Conservation (phyloP, 2,888 invertebrate genomes). For the Phania funesta region DNA sequence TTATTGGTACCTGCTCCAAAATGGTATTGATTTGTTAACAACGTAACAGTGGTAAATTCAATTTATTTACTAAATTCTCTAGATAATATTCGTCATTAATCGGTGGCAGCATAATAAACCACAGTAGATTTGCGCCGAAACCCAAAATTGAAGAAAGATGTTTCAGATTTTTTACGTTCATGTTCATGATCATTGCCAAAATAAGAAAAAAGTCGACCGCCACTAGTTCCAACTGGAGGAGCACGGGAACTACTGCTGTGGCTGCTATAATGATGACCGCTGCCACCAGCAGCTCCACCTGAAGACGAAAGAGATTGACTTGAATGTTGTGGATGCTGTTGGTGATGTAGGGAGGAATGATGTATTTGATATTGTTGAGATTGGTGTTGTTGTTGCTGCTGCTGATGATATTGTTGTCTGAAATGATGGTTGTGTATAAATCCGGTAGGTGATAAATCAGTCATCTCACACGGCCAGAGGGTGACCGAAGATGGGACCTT, state of each 20-base stretch:
- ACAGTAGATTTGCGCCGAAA: constrained; percentile 79
- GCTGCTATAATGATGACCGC: constrained; percentile 70
- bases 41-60: too few relatives aligned
- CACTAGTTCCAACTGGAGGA: constrained; percentile 72
- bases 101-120: constrained; percentile 79
- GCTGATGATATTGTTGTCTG: constrained; percentile 71
- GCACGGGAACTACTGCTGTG: constrained; percentile 71
- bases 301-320: constrained; percentile 55
- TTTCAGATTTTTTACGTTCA: constrained; percentile 79
- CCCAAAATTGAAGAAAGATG: constrained; percentile 80
- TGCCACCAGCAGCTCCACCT: constrained; percentile 30
- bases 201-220: constrained; percentile 78
- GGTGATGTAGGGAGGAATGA: constrained; percentile 65
- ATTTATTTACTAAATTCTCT: too few relatives aligned
- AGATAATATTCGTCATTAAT: constrained; percentile 67
- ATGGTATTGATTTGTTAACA: background rate
- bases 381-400: constrained; percentile 70
- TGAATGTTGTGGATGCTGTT: constrained; percentile 57
- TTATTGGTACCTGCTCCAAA: too few relatives aligned
- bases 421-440: constrained; percentile 75
- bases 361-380: constrained; percentile 70
- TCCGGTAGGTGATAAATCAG: constrained; percentile 81
- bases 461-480: constrained; percentile 96
- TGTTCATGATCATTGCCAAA: constrained; percentile 79
- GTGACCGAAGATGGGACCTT: constrained; percentile 94